Conservation (phyloP, 2,797 vertebrate species). For the Nannoperca australis region DNA sequence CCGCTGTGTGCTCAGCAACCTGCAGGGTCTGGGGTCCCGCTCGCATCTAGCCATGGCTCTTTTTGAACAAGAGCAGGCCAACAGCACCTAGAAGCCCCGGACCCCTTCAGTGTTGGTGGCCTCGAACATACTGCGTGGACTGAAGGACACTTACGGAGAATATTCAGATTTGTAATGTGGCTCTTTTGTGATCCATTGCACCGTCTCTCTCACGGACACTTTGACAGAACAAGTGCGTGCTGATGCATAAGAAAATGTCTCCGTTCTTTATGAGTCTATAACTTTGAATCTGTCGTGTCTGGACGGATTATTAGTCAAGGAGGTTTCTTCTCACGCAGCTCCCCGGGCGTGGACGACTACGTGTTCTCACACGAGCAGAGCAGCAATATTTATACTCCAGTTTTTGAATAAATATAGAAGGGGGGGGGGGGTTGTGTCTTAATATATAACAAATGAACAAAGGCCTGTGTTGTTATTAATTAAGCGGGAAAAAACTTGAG, state of each 20-base stretch:
- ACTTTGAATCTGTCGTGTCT: slow-evolving; percentile 43
- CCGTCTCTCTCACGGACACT: not conserved
- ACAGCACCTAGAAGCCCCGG: slow-evolving; percentile 88
- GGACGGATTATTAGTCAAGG: slow-evolving; percentile 47
- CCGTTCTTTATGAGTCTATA: slow-evolving; percentile 16
- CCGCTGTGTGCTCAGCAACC: slow-evolving; percentile 94
- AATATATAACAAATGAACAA: slow-evolving; percentile 35
- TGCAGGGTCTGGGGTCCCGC: slow-evolving; percentile 94
- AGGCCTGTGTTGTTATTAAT: slow-evolving; percentile 55
- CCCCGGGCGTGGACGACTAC: slow-evolving; percentile 8
- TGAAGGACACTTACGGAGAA: not conserved
- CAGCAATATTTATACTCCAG: slow-evolving; percentile 50
- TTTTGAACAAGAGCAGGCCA: slow-evolving; percentile 97
- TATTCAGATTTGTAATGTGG: slow-evolving; percentile 39
- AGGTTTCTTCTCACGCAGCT: slow-evolving; percentile 17
- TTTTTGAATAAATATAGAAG: not conserved
- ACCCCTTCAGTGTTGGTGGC: not conserved
- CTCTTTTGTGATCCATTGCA: slow-evolving; percentile 9
- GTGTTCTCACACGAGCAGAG: slow-evolving; percentile 20
- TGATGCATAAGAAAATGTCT: slow-evolving; percentile 9
- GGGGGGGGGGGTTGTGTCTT: not conserved
- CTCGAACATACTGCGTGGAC: slow-evolving; percentile 5
- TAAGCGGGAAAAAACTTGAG: slow-evolving; percentile 48
- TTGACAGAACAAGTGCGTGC: not conserved
- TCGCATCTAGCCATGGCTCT: slow-evolving; percentile 94